These are phyloP conservation scores for Theocolax elegans DNA, from an alignment of 1,140 invertebrate genomes.

Conservation along the genomic window DNA sequence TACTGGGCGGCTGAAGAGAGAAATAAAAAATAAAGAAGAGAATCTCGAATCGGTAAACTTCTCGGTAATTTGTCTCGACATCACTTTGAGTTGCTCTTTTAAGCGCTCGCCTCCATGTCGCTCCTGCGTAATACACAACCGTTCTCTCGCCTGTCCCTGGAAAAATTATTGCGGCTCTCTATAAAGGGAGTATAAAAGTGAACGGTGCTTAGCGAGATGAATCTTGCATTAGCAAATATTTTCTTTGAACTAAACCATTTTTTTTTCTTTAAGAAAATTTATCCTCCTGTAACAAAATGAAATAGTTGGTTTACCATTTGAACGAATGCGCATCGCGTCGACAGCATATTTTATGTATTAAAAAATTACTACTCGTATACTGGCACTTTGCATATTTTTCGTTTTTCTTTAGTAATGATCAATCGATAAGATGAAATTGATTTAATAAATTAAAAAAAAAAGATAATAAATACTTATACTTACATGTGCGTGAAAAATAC, in stretches of 20 bases:
- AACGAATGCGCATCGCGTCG: no score
- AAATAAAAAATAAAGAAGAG: conserved; percentile 32
- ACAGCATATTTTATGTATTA: no score
- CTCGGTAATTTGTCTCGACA: conserved; percentile 58
- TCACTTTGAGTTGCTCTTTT: conserved; percentile 57
- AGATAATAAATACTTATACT: no score
- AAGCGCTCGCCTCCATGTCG: conserved; percentile 38
- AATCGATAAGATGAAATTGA: no score
- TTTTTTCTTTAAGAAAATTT: neutral
- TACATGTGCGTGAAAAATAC: no score
- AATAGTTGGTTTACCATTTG: no score
- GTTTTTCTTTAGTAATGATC: no score
- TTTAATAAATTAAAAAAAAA: no score
- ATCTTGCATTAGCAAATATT: conserved; percentile 27
- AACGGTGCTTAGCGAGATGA: conserved; percentile 29
- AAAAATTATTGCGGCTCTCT: neutral
- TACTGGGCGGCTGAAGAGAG: conserved; percentile 52
- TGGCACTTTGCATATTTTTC: no score
- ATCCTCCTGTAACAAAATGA: no score
- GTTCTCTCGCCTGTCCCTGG: neutral
- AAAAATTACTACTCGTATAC: no score
- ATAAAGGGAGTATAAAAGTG: neutral
- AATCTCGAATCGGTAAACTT: conserved; percentile 61
- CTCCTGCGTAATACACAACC: neutral
- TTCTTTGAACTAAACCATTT: neutral